Evolutionary conservation across 2,113 vertebrate species (phyloP).

Genomic region (Pangasianodon hypophthalmus): DNA sequence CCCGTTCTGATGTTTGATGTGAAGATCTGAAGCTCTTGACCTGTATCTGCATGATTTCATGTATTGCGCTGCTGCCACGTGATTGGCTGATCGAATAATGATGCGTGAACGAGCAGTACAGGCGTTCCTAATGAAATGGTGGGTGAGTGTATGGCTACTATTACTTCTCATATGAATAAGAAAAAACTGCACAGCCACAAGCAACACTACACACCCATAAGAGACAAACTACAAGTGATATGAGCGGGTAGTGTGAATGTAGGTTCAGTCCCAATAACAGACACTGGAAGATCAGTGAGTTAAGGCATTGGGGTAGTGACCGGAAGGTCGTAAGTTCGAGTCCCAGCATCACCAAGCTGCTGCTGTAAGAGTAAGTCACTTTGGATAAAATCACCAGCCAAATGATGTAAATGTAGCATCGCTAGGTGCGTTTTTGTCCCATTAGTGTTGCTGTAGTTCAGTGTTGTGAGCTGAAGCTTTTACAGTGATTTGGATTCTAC

Average conservation of each 20-base stretch:
- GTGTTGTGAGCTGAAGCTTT: too few species aligned
- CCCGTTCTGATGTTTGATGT: neutral
- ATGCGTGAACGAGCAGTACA: neutral
- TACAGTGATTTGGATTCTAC: too few species aligned
- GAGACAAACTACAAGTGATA: neutral
- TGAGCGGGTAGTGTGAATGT: neutral
- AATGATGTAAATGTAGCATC: too few species aligned
- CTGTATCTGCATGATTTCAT: neutral
- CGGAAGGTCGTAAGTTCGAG: neutral
- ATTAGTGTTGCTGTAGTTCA: neutral
- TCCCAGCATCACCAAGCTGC: neutral
- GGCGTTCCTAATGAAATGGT: neutral
- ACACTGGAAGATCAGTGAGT: neutral
- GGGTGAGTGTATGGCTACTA: neutral
- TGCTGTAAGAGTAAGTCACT: too few species aligned
- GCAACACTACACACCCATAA: neutral
- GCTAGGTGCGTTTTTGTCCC: neutral
- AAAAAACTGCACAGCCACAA: too few species aligned
- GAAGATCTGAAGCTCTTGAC: neutral
- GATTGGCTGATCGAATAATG: neutral
- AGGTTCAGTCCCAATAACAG: too few species aligned
- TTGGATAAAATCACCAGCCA: too few species aligned
- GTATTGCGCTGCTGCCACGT: neutral
- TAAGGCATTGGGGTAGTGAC: neutral
- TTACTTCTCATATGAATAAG: neutral